phyloP scores from a whole-genome alignment of 2,888 invertebrate genomes.

The Diplazon laetatorius region DNA sequence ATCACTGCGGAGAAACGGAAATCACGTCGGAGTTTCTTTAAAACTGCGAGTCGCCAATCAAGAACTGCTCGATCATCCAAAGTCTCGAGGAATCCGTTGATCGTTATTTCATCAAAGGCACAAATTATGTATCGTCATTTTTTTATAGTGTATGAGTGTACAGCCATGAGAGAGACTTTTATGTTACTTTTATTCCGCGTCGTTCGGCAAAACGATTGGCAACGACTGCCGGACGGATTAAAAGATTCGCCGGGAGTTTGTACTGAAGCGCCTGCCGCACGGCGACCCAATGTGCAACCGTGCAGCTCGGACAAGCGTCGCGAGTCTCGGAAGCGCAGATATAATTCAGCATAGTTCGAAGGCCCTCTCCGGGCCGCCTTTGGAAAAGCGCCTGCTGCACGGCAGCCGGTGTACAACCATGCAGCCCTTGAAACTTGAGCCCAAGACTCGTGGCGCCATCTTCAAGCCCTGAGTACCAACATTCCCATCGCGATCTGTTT shows the following conservation, averaged over 20 bases:
- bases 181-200: too few species aligned
- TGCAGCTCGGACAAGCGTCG: not conserved
- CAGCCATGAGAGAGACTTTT: not conserved
- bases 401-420: not conserved
- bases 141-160: too few species aligned
- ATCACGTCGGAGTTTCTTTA: not conserved
- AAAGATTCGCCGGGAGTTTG: too few species aligned
- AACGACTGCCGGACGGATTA: too few species aligned
- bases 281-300: conserved; percentile 5
- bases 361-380: too few species aligned
- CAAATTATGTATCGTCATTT: not conserved
- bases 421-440: not conserved
- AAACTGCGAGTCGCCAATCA: not conserved
- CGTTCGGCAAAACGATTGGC: too few species aligned
- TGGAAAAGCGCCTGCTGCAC: not conserved
- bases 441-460: conserved; percentile 1
- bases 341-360: too few species aligned
- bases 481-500: not conserved
- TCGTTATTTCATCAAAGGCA: not conserved
- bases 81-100: not conserved
- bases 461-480: not conserved
- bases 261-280: not conserved
- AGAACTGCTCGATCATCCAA: not conserved
- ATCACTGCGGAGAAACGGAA: not conserved
- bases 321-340: too few species aligned